Percentiles rank a stretch among this genome's conserved stretches.
Evolutionary conservation across 2,888 invertebrate genomes (phyloP).

Genomic region (Agrenia bidenticulata): DNA sequence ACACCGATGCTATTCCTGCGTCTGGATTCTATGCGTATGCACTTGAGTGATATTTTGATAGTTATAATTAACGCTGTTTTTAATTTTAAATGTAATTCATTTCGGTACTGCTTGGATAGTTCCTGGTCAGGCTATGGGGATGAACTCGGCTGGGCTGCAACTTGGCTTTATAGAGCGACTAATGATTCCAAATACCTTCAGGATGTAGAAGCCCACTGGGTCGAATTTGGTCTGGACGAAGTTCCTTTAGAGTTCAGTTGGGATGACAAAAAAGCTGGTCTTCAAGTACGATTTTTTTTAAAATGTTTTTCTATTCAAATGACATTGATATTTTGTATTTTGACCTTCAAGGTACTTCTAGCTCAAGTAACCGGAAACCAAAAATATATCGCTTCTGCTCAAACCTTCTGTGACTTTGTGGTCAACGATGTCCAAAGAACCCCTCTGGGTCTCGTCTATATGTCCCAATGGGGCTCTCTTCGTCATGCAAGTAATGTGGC

Average conservation of each 20-base stretch:
- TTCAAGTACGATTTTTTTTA: slow-evolving; percentile 59
- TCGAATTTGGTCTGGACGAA: slow-evolving; percentile 59
- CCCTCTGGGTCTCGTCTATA: slow-evolving; percentile 61
- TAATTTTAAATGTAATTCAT: neutral
- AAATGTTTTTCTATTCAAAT: neutral
- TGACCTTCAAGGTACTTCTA: slow-evolving; percentile 56
- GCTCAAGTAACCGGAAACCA: slow-evolving; percentile 58
- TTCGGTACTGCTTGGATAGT: no score
- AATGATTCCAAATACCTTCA: slow-evolving; percentile 58
- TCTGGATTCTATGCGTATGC: slow-evolving; percentile 47
- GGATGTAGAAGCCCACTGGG: slow-evolving; percentile 60
- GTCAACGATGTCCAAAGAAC: slow-evolving; percentile 59
- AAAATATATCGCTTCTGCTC: slow-evolving; percentile 58
- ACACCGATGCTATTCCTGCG: slow-evolving; percentile 46
- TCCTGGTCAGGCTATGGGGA: slow-evolving; percentile 62
- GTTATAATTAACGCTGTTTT: neutral
- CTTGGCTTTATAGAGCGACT: slow-evolving; percentile 63
- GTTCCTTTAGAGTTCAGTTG: slow-evolving; percentile 61
- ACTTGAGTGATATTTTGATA: no score
- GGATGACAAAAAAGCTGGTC: slow-evolving; percentile 62
- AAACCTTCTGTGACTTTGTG: slow-evolving; percentile 61
- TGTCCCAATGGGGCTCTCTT: slow-evolving; percentile 62
- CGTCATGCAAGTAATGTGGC: slow-evolving; percentile 63
- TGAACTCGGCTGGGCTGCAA: slow-evolving; percentile 63
- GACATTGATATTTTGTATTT: neutral